Evolutionary conservation across 2,888 invertebrate genomes (phyloP), one percentile per base, ranked within the genome.

Genomic region (Drosophila vallismaia): DNA sequence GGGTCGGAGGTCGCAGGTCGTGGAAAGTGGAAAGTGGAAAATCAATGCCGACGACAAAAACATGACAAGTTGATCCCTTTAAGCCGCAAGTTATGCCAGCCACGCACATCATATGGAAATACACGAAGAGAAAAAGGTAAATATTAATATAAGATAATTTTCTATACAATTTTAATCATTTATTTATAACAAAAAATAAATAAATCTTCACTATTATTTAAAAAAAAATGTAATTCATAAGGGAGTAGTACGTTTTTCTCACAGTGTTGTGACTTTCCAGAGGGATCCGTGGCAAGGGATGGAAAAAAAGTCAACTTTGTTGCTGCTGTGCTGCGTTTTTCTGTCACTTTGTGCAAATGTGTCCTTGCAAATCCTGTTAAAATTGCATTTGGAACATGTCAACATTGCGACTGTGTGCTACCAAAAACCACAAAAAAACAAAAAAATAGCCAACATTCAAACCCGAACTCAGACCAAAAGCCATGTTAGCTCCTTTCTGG

Each of bases 61-160:
- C 88, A 84, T 89, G 89, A 89, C 86, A 89, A 88, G 85, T 89
- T 89, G 88, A 89, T 81, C 86, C 88, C 86, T 86, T 89, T 89
- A 89, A 89, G 88, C 88, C 86, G 86, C 79, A 83, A 86, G 86
- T 86, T 85, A 85, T 85, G 84, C 84, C 79, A 83, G 79, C 84
- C 86, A 86, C 84, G 86, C 75, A 84, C 76, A 74, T 62, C 70
- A 45, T 42, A 48, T 46, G 14, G 48, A 62, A 33, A n/a, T 28
- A 48, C 26, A 48, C 28, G 8, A 4, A 1, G 7, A 8, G 10
- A 29, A 29, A 28, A 19, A 6, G 5, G 2, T 5, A n/a, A 6
- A 26, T n/a, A 1, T 7, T 7, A 44, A 10, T 45, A 7, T 7
- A 12, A 45, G 3, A 5, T 19, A 2, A 7, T 40, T 40, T 40